phyloP scores from a whole-genome alignment of 2,888 invertebrate species.

The Hypsopygia costalis region DNA sequence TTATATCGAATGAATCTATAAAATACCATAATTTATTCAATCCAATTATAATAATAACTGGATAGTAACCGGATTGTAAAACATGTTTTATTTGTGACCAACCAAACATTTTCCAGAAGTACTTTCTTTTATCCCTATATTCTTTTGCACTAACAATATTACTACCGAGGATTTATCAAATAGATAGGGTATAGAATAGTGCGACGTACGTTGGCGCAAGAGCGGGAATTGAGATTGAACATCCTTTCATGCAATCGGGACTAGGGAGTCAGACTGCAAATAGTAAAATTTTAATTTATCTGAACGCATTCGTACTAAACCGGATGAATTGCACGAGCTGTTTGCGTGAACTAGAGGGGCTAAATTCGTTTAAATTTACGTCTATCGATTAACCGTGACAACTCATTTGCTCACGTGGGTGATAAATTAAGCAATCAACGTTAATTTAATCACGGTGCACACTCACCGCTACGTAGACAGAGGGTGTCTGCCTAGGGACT shows the following conservation, averaged over 20 bases:
- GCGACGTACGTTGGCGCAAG: not conserved
- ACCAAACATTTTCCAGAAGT: no score
- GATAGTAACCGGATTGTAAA: no score
- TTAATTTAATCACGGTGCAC: slow-evolving; percentile 2
- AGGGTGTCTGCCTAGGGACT: slow-evolving; percentile 1
- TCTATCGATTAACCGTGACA: slow-evolving; percentile 1
- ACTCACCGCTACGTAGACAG: not conserved
- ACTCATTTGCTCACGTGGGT: slow-evolving; percentile 5
- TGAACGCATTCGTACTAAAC: not conserved
- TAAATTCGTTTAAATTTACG: not conserved
- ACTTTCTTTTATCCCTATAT: no score
- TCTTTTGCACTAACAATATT: not conserved
- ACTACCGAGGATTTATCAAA: not conserved
- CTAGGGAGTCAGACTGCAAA: not conserved
- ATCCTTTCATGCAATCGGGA: not conserved
- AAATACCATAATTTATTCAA: no score
- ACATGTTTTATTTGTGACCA: no score
- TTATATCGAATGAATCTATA: no score
- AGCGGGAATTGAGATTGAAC: not conserved
- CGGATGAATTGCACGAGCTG: not conserved
- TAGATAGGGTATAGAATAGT: not conserved
- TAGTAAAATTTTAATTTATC: not conserved
- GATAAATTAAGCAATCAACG: slow-evolving; percentile 5
- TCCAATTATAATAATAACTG: no score
- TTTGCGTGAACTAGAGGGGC: not conserved